A percentile compares a stretch with the other conserved stretches of the same genome.
Conservation (phyloP, 1,140 invertebrate genomes). For the Drosophila kikkawai region DNA sequence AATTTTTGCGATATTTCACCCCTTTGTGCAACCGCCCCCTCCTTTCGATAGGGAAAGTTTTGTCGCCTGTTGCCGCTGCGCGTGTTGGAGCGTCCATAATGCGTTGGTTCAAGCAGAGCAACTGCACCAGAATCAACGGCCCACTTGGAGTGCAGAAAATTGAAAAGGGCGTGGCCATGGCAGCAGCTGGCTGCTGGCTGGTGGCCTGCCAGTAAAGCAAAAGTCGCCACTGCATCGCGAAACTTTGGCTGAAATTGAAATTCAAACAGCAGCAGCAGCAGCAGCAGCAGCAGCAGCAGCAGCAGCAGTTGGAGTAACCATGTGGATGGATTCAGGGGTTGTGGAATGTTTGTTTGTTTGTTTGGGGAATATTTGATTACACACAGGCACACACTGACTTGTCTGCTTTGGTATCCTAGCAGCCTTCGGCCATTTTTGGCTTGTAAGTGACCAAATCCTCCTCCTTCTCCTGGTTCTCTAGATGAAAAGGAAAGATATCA, state of each 20-base stretch:
- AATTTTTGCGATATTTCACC: conserved; percentile 16
- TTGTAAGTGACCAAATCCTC: conserved; percentile 3
- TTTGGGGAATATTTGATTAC: conserved; percentile 33
- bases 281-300: conserved; percentile 8
- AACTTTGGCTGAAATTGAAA: conserved; percentile 46
- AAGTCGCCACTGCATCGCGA: conserved; percentile 30
- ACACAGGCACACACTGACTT: conserved; percentile 5
- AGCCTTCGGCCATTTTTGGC: conserved; percentile 5
- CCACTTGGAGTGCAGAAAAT: conserved; percentile 35
- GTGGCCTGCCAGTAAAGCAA: conserved; percentile 18
- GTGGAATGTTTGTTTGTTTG: neutral
- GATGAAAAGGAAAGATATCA: conserved; percentile 7
- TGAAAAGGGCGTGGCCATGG: conserved; percentile 53
- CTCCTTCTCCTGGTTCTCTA: neutral
- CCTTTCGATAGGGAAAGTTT: conserved; percentile 56
- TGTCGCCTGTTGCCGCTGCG: conserved; percentile 47
- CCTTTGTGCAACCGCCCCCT: neutral
- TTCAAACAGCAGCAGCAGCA: conserved; percentile 27
- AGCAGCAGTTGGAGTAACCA: neutral
- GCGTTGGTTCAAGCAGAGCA: conserved; percentile 9
- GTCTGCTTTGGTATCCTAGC: neutral
- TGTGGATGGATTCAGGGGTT: neutral
- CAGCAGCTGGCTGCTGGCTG: conserved; percentile 10
- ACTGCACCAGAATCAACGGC: neutral
- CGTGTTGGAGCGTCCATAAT: conserved; percentile 11